phyloP scores from a whole-genome alignment of 2,797 vertebrate genomes.

The Accipiter minullus region DNA sequence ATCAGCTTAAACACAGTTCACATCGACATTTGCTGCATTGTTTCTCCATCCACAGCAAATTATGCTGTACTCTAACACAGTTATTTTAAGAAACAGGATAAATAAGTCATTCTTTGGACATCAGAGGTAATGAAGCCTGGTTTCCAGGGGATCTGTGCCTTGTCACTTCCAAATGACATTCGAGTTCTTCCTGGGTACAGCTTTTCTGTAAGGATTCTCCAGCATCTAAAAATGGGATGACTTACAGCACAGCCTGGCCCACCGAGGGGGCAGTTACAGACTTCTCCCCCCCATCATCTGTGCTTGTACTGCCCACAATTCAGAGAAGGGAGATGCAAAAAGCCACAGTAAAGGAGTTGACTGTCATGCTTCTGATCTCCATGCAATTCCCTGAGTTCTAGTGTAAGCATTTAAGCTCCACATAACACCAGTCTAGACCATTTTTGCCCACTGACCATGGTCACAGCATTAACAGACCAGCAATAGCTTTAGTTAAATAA shows the following conservation, averaged over 20 bases:
- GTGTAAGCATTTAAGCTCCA: neutral
- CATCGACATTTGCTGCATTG: neutral
- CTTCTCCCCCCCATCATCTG: neutral
- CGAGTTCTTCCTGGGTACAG: neutral
- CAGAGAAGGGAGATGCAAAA: neutral
- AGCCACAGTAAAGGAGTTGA: neutral
- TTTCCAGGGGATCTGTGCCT: conserved; percentile 27
- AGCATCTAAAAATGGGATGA: neutral
- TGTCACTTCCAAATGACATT: conserved; percentile 13
- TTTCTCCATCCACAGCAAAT: neutral
- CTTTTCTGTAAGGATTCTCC: neutral
- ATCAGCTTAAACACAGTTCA: neutral
- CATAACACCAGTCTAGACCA: neutral
- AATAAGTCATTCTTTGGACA: conserved; percentile 11
- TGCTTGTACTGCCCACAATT: neutral
- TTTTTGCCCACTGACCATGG: neutral
- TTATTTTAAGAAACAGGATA: conserved; percentile 29
- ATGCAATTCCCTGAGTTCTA: neutral
- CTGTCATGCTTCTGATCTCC: neutral
- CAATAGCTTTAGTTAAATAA: neutral
- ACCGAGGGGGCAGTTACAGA: rapidly evolving
- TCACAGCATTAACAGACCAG: neutral
- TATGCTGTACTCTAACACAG: neutral
- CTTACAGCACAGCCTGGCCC: neutral
- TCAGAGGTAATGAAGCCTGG: neutral